These are phyloP conservation scores for Squalus acanthias DNA, from an alignment of 2,797 vertebrate species.

Conservation along the genomic window DNA sequence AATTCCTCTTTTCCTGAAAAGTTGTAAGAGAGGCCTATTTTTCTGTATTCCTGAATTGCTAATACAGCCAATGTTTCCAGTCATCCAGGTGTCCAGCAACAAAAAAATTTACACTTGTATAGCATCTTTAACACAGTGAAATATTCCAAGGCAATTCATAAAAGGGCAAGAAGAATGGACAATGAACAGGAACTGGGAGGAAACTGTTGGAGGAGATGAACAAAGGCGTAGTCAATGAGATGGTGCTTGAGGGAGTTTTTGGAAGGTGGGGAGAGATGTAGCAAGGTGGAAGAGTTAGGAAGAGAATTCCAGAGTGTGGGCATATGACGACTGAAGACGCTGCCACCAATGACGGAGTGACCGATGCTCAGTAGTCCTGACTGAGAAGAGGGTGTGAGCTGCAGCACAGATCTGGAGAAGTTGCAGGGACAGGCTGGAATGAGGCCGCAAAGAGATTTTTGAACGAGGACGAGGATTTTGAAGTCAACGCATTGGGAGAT, in stretches of 20 bases:
- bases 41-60: neutral
- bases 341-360: neutral
- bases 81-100: neutral
- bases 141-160: neutral
- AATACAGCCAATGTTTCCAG: neutral
- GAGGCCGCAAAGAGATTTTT: neutral
- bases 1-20: neutral
- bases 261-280: neutral
- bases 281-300: neutral
- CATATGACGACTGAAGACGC: neutral
- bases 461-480: neutral
- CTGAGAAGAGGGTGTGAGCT: neutral
- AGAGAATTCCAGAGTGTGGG: neutral
- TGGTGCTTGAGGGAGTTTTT: neutral
- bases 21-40: neutral
- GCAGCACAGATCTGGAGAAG: neutral
- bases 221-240: neutral
- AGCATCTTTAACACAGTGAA: neutral
- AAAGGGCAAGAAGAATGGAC: neutral
- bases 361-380: neutral
- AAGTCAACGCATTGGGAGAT: neutral
- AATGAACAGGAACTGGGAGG: neutral
- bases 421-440: neutral
- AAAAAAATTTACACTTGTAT: neutral
- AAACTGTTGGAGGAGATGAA: neutral